Percentiles rank a stretch among this genome's conserved stretches.
phyloP scores from a whole-genome alignment of 2,888 invertebrate genomes.

The Corbicula japonica region DNA sequence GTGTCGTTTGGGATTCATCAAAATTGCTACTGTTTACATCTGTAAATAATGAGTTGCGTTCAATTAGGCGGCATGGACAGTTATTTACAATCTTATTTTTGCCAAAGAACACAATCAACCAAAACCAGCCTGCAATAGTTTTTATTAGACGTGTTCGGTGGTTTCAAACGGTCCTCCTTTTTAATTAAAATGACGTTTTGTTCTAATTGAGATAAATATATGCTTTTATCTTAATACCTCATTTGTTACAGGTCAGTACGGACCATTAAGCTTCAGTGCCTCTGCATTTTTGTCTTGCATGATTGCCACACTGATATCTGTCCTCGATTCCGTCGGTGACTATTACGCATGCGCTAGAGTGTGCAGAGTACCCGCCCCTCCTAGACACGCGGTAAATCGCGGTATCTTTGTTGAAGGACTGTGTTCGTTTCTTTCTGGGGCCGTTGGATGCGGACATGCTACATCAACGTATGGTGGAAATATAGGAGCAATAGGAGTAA shows the following conservation, averaged over 20 bases:
- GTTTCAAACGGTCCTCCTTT: too few relatives aligned
- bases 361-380: slow-evolving; percentile 92
- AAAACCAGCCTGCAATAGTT: too few relatives aligned
- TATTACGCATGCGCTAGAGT: slow-evolving; percentile 93
- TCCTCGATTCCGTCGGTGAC: slow-evolving; percentile 90
- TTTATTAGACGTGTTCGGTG: too few relatives aligned
- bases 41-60: too few relatives aligned
- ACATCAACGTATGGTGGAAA: slow-evolving; percentile 96
- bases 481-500: slow-evolving; percentile 95
- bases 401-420: slow-evolving; percentile 91
- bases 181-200: too few relatives aligned
- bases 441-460: slow-evolving; percentile 95
- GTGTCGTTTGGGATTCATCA: too few relatives aligned
- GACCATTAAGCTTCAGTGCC: slow-evolving; percentile 64
- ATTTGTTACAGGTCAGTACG: slow-evolving; percentile 76
- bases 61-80: too few relatives aligned
- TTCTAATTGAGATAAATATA: neutral
- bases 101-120: too few relatives aligned
- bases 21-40: too few relatives aligned
- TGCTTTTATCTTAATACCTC: slow-evolving; percentile 69
- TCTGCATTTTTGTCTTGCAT: slow-evolving; percentile 73
- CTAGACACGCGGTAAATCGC: slow-evolving; percentile 94
- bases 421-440: slow-evolving; percentile 92
- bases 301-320: slow-evolving; percentile 74
- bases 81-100: too few relatives aligned